phyloP scores from a whole-genome alignment of 2,888 invertebrate genomes.

The Ariolimax columbianus region DNA sequence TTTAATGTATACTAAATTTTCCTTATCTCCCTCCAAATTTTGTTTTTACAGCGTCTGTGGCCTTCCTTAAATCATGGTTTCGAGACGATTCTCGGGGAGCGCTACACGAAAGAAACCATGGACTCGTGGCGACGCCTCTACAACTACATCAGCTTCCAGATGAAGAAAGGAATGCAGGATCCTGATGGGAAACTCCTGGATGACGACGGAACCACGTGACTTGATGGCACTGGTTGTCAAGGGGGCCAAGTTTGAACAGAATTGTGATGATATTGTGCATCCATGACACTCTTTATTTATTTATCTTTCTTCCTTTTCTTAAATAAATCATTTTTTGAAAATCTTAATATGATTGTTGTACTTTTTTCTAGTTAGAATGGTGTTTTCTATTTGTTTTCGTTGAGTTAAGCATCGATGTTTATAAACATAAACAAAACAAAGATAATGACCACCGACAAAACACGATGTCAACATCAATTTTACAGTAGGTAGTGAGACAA shows the following conservation, averaged over 20 bases:
- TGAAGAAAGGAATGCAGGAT: constrained; percentile 74
- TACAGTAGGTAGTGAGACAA: too few relatives aligned
- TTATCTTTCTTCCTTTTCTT: neutral
- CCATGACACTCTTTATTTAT: neutral
- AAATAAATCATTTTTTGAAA: too few relatives aligned
- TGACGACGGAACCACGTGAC: constrained; percentile 50
- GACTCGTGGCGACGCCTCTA: constrained; percentile 74
- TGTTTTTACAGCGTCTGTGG: constrained; percentile 71
- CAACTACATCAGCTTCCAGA: constrained; percentile 72
- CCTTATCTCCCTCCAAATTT: neutral
- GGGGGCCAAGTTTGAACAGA: neutral
- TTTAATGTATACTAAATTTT: neutral
- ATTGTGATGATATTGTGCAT: neutral
- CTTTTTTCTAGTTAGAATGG: too few relatives aligned
- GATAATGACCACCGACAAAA: too few relatives aligned
- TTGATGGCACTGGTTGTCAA: neutral
- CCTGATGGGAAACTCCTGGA: constrained; percentile 60
- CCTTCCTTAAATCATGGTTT: constrained; percentile 72
- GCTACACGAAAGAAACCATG: constrained; percentile 70
- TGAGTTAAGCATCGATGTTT: too few relatives aligned
- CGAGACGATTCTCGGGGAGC: constrained; percentile 64
- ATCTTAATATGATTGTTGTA: too few relatives aligned
- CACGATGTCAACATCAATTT: too few relatives aligned
- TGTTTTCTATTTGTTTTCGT: too few relatives aligned
- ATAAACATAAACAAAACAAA: too few relatives aligned